Base-by-base conservation (phyloP, 2,888 invertebrate species). In the Chesias legatella region DNA sequence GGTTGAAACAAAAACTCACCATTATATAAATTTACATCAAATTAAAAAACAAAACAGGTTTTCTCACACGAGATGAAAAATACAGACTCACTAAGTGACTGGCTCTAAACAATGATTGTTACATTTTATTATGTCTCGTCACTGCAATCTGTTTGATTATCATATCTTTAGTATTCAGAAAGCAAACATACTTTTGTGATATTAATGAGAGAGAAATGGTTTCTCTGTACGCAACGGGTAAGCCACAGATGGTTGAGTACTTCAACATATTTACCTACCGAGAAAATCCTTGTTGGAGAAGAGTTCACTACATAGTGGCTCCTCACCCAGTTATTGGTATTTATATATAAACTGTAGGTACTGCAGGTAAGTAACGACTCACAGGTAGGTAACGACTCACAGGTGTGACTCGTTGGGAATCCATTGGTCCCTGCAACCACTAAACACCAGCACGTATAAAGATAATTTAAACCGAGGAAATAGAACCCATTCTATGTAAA, bases 61-160 rank as follows among this genome's bases (percentile, higher is more conserved):
- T 25, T 41, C 38, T 24, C 28, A 32, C 22, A 40, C 42, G 43
- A 43, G 38, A 42, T 37, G 51, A 58, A 60, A 60, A 58, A 13
- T 40, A 51, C 48, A 51, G 43, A 55, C 51, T 66, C 60, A 66
- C 63, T 43, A 36, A 44, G 51, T 65, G 63, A 67, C 63, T 54
- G 48, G 56, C 38, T 49, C 53, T 25, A 60, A 61, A 63, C 61
- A 63, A 62, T 64, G 64, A 63, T 57, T 48, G 7, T 42, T 42
- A 33, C 32, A 49, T 56, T 52, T 52, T 56, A 35, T 17, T 37
- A 47, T 17, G 13, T 17, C 54, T 33, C 32, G 60, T 60, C 60
- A 58, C 54, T 21, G 34, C 20, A 22, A 10, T 17, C 25, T 51
- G 42, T 52, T 51, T 48, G 43, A 6, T 7, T n/a, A 7, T 13